phyloP scores from a whole-genome alignment of 2,113 vertebrate genomes.

The Pomatostomus ruficeps region DNA sequence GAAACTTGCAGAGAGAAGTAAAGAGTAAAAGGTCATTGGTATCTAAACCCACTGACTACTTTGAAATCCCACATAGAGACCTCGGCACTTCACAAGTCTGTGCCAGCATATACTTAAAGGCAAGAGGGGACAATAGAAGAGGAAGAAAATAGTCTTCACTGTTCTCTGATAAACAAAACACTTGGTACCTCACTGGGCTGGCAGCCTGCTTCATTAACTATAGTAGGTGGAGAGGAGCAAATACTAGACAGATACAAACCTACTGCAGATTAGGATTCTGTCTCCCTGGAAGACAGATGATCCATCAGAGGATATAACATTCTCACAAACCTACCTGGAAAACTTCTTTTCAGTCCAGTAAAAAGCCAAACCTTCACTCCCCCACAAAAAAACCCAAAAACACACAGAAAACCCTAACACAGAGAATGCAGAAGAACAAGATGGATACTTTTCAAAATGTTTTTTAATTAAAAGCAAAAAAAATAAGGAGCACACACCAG shows the following conservation, averaged over 20 bases:
- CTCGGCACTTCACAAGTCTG: not conserved
- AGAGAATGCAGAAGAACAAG: slow-evolving; percentile 11
- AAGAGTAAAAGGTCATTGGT: not conserved
- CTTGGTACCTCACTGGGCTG: not conserved
- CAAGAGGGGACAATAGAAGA: not conserved
- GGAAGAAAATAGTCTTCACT: not conserved
- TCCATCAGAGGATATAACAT: not conserved
- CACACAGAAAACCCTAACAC: not conserved
- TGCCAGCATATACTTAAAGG: not conserved
- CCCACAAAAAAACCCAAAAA: not conserved
- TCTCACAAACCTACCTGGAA: not conserved
- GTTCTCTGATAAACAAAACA: not conserved
- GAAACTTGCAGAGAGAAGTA: not conserved
- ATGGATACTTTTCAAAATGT: slow-evolving; percentile 5
- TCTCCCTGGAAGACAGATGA: not conserved
- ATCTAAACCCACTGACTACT: not conserved
- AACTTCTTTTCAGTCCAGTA: not conserved
- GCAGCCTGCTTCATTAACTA: not conserved
- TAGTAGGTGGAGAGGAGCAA: not conserved
- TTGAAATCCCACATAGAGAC: not conserved
- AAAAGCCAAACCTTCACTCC: not conserved
- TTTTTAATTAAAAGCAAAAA: slow-evolving; percentile 62
- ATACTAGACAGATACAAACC: not conserved
- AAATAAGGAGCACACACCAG: slow-evolving; percentile 56
- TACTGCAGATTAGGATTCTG: not conserved